Conservation (phyloP, 2,888 invertebrate genomes). For the Thymelicus sylvestris region DNA sequence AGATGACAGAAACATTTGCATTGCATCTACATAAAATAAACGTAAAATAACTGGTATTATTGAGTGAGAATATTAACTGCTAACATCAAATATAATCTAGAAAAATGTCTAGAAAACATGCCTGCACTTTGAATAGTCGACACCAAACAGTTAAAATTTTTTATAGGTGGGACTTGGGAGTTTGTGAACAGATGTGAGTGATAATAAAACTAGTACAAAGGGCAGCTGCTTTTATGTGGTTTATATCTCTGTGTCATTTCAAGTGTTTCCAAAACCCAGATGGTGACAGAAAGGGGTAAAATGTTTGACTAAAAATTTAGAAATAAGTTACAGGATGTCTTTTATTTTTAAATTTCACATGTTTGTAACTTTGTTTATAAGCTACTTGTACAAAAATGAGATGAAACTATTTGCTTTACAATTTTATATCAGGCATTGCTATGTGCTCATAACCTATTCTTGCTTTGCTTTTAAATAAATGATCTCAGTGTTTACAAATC, state of each 20-base stretch:
- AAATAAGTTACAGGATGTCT: background rate
- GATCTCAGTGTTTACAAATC: too few species aligned
- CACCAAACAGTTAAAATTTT: slow-evolving; percentile 37
- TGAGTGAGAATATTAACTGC: too few species aligned
- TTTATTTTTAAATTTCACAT: background rate
- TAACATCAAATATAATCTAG: background rate
- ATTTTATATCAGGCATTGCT: too few species aligned
- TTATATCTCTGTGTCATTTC: slow-evolving; percentile 35
- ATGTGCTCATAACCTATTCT: too few species aligned
- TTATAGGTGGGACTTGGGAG: slow-evolving; percentile 46
- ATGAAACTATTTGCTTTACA: too few species aligned
- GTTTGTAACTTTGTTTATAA: background rate
- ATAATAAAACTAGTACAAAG: slow-evolving; percentile 50
- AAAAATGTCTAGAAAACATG: background rate
- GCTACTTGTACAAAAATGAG: too few species aligned
- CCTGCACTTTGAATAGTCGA: background rate
- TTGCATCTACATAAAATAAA: too few species aligned
- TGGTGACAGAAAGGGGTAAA: slow-evolving; percentile 11
- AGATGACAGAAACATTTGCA: background rate
- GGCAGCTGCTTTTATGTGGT: slow-evolving; percentile 45
- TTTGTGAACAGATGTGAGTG: slow-evolving; percentile 50
- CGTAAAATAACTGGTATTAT: too few species aligned
- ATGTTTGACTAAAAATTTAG: background rate
- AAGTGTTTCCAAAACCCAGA: slow-evolving; percentile 24
- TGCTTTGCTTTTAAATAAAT: too few species aligned